Conservation (phyloP, 2,888 invertebrate genomes). For the Cheilosia grossa region DNA sequence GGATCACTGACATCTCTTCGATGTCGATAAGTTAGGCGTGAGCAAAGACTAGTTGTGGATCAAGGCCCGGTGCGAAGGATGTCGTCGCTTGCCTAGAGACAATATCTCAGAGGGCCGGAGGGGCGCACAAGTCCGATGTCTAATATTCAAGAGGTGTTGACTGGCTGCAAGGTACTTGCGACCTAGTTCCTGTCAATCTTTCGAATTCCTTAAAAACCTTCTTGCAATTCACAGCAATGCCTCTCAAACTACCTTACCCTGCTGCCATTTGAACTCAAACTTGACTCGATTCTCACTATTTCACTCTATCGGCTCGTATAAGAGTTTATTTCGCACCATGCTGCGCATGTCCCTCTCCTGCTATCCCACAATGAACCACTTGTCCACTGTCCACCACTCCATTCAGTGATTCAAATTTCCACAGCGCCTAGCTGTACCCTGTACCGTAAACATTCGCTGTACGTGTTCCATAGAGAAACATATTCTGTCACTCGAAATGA, state of each 20-base stretch:
- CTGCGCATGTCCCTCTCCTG: slow-evolving; percentile 11
- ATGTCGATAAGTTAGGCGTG: too few relatives aligned
- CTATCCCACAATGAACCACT: slow-evolving; percentile 36
- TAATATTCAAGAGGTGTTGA: too few relatives aligned
- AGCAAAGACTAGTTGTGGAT: too few relatives aligned
- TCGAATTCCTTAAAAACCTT: too few relatives aligned
- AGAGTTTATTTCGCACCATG: not conserved
- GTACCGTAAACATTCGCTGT: not conserved
- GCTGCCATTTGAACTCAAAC: slow-evolving; percentile 4
- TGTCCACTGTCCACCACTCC: too few relatives aligned
- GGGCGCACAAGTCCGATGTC: too few relatives aligned
- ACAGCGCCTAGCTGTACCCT: not conserved
- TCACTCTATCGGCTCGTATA: slow-evolving; percentile 10
- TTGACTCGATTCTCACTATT: not conserved
- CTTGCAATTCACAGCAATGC: not conserved
- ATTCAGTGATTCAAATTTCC: slow-evolving; percentile 12
- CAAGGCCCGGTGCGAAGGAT: too few relatives aligned
- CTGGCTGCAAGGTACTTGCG: too few relatives aligned
- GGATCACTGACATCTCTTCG: too few relatives aligned
- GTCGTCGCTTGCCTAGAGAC: too few relatives aligned
- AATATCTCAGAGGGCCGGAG: too few relatives aligned
- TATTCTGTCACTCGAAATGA: slow-evolving; percentile 52
- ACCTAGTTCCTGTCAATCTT: too few relatives aligned
- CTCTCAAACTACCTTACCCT: slow-evolving; percentile 35
- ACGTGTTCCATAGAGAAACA: slow-evolving; percentile 44